Conservation (phyloP, 2,797 vertebrate species). For the Hippopotamyrus pictus region DNA sequence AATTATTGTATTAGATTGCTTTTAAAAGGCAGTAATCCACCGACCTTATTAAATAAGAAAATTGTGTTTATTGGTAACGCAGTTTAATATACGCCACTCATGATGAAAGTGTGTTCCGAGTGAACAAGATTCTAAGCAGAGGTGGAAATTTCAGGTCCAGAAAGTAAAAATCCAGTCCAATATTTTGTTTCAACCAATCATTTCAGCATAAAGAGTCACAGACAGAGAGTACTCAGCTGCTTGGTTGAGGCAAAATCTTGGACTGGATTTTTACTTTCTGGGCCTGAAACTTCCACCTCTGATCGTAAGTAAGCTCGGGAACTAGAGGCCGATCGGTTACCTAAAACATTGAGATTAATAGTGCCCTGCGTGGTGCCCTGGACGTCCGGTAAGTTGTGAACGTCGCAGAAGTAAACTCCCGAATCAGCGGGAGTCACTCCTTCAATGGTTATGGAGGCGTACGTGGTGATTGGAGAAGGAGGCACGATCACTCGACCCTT, state of each 20-base stretch:
- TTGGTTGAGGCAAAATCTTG: too few relatives aligned
- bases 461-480: conserved; percentile 45
- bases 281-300: too few relatives aligned
- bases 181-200: too few relatives aligned
- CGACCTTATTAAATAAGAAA: not conserved
- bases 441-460: conserved; percentile 70
- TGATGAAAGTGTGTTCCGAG: not conserved
- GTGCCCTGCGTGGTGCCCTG: conserved; percentile 52
- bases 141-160: too few relatives aligned
- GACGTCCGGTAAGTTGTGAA: conserved; percentile 66
- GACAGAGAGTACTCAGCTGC: too few relatives aligned
- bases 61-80: not conserved
- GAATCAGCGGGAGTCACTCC: conserved; percentile 68
- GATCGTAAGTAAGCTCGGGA: not conserved
- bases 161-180: too few relatives aligned
- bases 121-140: not conserved
- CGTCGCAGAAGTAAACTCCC: conserved; percentile 71
- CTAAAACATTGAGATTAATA: conserved; percentile 60
- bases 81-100: not conserved
- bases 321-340: conserved; percentile 43
- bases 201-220: too few relatives aligned
- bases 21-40: not conserved
- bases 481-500: conserved; percentile 52
- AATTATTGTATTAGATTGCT: not conserved
- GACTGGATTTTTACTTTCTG: too few relatives aligned